phyloP scores from a whole-genome alignment of 2,888 invertebrate genomes.

The Fabriciana adippe region DNA sequence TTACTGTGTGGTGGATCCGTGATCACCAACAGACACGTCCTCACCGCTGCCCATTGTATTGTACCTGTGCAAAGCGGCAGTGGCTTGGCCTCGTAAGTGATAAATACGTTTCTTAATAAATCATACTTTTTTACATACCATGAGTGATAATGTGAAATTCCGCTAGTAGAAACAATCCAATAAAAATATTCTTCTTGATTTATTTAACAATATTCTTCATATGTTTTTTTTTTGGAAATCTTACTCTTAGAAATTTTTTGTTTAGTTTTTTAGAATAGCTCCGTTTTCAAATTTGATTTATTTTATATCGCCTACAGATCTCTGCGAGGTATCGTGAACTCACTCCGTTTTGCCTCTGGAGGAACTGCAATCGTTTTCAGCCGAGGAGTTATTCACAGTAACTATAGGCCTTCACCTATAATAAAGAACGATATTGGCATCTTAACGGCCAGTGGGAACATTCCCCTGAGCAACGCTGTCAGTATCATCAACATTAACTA shows the following conservation, averaged over 20 bases:
- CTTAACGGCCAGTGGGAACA: conserved; percentile 40
- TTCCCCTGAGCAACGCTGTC: conserved; percentile 36
- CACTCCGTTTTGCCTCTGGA: conserved; percentile 56
- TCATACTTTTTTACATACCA: no score
- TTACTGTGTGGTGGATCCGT: conserved; percentile 63
- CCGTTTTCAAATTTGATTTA: neutral
- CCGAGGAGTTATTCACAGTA: conserved; percentile 58
- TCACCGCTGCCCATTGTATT: conserved; percentile 70
- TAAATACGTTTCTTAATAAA: no score
- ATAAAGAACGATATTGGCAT: conserved; percentile 53
- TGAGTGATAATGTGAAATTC: no score
- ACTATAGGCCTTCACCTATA: conserved; percentile 48
- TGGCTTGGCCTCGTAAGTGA: conserved; percentile 30
- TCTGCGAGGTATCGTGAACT: conserved; percentile 58
- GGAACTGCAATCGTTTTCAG: conserved; percentile 51
- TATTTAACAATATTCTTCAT: no score
- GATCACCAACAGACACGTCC: conserved; percentile 48
- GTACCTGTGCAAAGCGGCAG: conserved; percentile 49
- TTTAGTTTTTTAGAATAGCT: no score
- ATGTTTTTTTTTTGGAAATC: no score
- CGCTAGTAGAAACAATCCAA: no score
- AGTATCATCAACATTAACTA: conserved; percentile 37
- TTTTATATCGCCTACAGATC: conserved; percentile 43
- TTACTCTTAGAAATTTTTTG: no score
- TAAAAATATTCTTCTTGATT: no score